Conservation (phyloP, 2,888 invertebrate species). For the Cryptophagus acutangulus region DNA sequence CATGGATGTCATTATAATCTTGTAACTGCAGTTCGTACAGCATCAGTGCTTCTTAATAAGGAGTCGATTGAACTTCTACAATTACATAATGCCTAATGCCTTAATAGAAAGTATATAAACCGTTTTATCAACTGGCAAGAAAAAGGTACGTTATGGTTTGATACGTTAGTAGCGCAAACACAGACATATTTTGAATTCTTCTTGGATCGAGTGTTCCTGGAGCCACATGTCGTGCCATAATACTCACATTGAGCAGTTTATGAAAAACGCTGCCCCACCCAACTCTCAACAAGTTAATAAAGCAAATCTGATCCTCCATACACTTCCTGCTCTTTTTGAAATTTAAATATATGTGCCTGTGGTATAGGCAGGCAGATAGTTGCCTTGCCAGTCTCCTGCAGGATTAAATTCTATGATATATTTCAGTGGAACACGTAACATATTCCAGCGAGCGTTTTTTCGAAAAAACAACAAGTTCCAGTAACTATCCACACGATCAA, state of each 20-base stretch:
- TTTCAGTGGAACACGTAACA: neutral
- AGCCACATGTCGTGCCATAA: slow-evolving; percentile 8
- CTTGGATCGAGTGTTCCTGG: neutral
- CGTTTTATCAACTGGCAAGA: neutral
- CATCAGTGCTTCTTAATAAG: too few relatives aligned
- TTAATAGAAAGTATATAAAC: too few relatives aligned
- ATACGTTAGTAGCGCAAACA: slow-evolving; percentile 15
- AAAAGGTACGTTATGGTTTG: slow-evolving; percentile 7
- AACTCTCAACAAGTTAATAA: slow-evolving; percentile 21
- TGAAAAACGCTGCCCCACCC: slow-evolving; percentile 20
- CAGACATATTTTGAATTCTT: slow-evolving; percentile 17
- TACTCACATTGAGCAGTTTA: too few relatives aligned
- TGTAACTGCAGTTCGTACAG: too few relatives aligned
- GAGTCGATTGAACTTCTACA: too few relatives aligned
- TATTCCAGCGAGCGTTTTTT: too few relatives aligned
- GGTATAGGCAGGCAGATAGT: neutral
- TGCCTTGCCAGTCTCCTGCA: slow-evolving; percentile 7
- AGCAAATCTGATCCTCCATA: slow-evolving; percentile 15
- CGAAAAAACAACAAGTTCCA: too few relatives aligned
- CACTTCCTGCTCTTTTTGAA: slow-evolving; percentile 17
- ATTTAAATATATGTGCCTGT: too few relatives aligned
- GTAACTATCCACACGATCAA: too few relatives aligned
- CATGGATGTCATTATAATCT: too few relatives aligned
- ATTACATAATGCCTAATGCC: too few relatives aligned
- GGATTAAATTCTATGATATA: slow-evolving; percentile 3